These are phyloP conservation scores for Drosophila mimetica DNA, from an alignment of 2,888 invertebrate genomes.

Conservation along the genomic window DNA sequence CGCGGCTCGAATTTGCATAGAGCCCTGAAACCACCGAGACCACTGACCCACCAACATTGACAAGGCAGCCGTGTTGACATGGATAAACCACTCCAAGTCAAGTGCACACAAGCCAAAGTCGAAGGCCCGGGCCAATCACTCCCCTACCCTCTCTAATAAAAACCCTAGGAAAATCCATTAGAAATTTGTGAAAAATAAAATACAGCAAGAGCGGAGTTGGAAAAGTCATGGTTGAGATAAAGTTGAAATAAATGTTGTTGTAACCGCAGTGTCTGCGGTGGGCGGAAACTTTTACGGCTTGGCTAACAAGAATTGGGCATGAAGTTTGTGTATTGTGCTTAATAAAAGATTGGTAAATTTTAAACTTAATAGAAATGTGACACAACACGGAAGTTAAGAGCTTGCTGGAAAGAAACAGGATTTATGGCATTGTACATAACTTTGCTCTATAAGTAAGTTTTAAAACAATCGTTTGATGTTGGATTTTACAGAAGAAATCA, in stretches of 20 bases:
- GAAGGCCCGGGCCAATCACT: conserved; percentile 26
- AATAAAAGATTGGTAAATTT: conserved; percentile 16
- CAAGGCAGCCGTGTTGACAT: conserved; percentile 67
- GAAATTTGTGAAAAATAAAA: conserved; percentile 31
- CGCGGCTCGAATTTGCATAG: conserved; percentile 58
- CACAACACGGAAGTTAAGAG: conserved; percentile 10
- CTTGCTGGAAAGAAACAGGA: neutral
- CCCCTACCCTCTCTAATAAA: neutral
- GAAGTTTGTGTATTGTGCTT: conserved; percentile 30
- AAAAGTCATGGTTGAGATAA: conserved; percentile 35
- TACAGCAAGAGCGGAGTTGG: conserved; percentile 10
- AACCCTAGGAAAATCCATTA: conserved; percentile 40
- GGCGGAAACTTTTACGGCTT: conserved; percentile 26
- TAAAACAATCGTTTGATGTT: neutral
- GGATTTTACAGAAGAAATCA: too few species aligned
- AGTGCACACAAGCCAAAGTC: conserved; percentile 56
- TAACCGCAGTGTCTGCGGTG: conserved; percentile 25
- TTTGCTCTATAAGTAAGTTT: neutral
- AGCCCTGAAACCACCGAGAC: conserved; percentile 16
- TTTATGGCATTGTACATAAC: too few species aligned
- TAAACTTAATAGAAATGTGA: conserved; percentile 7
- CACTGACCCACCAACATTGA: conserved; percentile 47
- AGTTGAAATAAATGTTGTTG: conserved; percentile 46
- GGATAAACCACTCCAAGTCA: conserved; percentile 75
- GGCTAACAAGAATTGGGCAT: conserved; percentile 22